Evolutionary conservation across 1,140 invertebrate genomes (phyloP).

Genomic region (Notospermus geniculatus): DNA sequence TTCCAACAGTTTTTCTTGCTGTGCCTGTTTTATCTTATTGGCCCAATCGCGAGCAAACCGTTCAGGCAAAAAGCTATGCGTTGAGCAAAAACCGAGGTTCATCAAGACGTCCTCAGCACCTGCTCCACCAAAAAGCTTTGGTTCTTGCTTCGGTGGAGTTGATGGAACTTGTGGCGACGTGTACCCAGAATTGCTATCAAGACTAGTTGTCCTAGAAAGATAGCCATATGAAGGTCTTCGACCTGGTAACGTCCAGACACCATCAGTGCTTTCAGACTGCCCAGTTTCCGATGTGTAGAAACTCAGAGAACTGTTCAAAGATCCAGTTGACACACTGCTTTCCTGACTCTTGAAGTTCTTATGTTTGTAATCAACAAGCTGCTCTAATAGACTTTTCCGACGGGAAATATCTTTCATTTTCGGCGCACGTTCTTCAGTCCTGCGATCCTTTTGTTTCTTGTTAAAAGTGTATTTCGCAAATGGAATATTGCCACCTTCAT

Average conservation of each 20-base stretch:
- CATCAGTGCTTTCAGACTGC: not conserved
- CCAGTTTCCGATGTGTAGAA: too few species aligned
- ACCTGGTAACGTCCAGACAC: not conserved
- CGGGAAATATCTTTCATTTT: not conserved
- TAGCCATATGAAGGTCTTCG: not conserved
- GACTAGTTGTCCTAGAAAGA: not conserved
- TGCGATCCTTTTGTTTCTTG: constrained; percentile 26
- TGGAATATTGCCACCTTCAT: constrained; percentile 28
- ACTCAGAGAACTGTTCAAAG: not conserved
- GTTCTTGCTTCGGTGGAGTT: not conserved
- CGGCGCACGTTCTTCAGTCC: not conserved
- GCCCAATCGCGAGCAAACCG: constrained; percentile 44
- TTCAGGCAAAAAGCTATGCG: constrained; percentile 40
- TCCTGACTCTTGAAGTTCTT: constrained; percentile 6
- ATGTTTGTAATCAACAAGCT: not conserved
- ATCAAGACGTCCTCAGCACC: constrained; percentile 36
- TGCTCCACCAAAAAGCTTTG: not conserved
- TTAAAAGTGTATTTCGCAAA: constrained; percentile 35
- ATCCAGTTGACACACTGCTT: not conserved
- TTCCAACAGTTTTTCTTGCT: constrained; percentile 13
- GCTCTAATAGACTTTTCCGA: not conserved
- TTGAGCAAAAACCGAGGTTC: constrained; percentile 36
- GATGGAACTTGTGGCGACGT: not conserved
- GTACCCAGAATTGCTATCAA: constrained; percentile 6
- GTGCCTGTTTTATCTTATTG: constrained; percentile 32